phyloP scores from a whole-genome alignment of 2,797 vertebrate species.

The Amazonetta brasiliensis region DNA sequence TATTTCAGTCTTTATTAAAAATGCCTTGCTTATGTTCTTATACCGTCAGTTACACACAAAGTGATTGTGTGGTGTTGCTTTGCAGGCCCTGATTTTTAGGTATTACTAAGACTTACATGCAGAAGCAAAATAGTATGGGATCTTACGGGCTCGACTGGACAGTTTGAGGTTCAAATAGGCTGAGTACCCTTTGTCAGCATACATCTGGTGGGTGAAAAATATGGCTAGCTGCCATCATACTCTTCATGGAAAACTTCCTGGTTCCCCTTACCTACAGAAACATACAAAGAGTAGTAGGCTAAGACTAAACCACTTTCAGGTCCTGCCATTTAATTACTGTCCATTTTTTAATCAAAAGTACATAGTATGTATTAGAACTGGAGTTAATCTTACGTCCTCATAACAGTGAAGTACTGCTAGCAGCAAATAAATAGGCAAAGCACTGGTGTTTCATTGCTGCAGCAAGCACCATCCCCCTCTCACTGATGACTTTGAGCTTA shows the following conservation, averaged over 20 bases:
- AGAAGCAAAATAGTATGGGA: not conserved
- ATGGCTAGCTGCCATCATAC: not conserved
- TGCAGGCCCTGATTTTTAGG: not conserved
- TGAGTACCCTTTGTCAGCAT: not conserved
- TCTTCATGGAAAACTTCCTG: not conserved
- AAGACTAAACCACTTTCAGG: not conserved
- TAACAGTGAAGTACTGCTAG: not conserved
- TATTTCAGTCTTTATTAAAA: not conserved
- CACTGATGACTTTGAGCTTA: not conserved
- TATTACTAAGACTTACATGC: not conserved
- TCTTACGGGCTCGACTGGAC: not conserved
- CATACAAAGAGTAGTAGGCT: not conserved
- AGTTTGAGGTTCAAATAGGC: not conserved
- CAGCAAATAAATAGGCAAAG: not conserved
- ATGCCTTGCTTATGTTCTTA: not conserved
- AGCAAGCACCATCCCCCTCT: not conserved
- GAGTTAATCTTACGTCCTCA: not conserved
- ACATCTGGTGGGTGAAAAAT: not conserved
- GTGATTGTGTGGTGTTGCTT: not conserved
- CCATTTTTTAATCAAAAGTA: not conserved
- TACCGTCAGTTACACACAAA: not conserved
- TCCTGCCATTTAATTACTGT: not conserved
- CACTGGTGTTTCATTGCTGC: not conserved
- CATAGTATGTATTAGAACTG: not conserved
- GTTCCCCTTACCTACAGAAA: not conserved